A percentile compares a stretch with the other conserved stretches of the same genome.
These are phyloP conservation scores for Brachypterus glaber DNA, from an alignment of 2,888 invertebrate genomes.

Conservation along the genomic window DNA sequence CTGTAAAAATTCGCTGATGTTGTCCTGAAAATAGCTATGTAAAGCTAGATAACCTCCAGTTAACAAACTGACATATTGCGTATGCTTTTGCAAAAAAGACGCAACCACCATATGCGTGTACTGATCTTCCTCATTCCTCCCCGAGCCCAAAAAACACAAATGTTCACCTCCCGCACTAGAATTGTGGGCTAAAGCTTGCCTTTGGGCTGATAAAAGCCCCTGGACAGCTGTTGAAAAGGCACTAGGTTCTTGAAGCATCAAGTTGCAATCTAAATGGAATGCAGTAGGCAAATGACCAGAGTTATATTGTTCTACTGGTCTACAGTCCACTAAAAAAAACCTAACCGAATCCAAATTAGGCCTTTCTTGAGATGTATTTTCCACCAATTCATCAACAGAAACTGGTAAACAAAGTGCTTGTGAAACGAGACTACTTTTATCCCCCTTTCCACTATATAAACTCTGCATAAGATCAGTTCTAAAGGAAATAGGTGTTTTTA, in stretches of 20 bases:
- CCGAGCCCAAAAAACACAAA: slow-evolving; percentile 88
- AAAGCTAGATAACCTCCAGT: slow-evolving; percentile 84
- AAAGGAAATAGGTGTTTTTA: slow-evolving; percentile 88
- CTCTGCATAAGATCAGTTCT: slow-evolving; percentile 69
- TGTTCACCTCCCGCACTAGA: slow-evolving; percentile 82
- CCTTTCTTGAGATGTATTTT: slow-evolving; percentile 63
- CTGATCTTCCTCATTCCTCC: slow-evolving; percentile 86
- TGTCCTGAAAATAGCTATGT: slow-evolving; percentile 74
- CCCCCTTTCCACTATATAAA: slow-evolving; percentile 40
- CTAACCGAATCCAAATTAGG: slow-evolving; percentile 53
- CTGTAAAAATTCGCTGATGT: slow-evolving; percentile 69
- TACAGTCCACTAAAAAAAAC: slow-evolving; percentile 94
- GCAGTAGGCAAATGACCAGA: slow-evolving; percentile 94
- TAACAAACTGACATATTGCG: slow-evolving; percentile 84
- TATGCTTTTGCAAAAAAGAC: slow-evolving; percentile 88
- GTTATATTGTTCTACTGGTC: slow-evolving; percentile 95
- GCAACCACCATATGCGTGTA: slow-evolving; percentile 98
- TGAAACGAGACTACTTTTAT: slow-evolving; percentile 42
- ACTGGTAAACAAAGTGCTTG: slow-evolving; percentile 93
- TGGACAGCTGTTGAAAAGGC: slow-evolving; percentile 92
- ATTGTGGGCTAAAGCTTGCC: slow-evolving; percentile 75
- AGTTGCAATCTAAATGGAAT: slow-evolving; percentile 93
- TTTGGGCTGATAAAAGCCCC: slow-evolving; percentile 81
- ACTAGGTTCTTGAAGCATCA: slow-evolving; percentile 93
- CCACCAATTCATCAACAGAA: slow-evolving; percentile 86